Evolutionary conservation across 2,888 invertebrate species (phyloP).

Genomic region (Eilema caniola): DNA sequence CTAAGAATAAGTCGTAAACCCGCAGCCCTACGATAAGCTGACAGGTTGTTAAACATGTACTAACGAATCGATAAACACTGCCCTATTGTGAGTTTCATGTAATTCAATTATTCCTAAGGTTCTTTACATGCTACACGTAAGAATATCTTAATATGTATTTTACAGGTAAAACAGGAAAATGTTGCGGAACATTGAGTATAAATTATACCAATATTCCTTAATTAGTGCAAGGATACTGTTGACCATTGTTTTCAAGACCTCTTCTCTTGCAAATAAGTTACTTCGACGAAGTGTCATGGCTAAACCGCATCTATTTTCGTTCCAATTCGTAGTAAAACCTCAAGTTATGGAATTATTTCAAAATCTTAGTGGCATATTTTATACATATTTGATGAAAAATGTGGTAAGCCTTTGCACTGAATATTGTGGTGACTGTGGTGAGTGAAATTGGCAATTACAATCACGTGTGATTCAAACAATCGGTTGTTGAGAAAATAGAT

Average conservation of each 20-base stretch:
- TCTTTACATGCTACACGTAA: background rate
- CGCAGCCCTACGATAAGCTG: constrained; percentile 64
- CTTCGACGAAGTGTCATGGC: constrained; percentile 22
- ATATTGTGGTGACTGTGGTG: background rate
- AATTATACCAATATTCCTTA: background rate
- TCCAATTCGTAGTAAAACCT: constrained; percentile 21
- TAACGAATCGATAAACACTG: constrained; percentile 59
- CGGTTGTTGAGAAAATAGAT: no score
- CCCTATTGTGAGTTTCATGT: constrained; percentile 49
- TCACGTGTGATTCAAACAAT: background rate
- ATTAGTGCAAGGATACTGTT: constrained; percentile 14
- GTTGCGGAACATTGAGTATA: background rate
- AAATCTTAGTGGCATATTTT: background rate
- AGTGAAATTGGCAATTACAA: background rate
- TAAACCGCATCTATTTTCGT: constrained; percentile 35
- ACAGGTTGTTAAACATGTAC: constrained; percentile 72
- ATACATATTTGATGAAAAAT: no score
- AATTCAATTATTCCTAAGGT: constrained; percentile 48
- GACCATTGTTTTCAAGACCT: constrained; percentile 6
- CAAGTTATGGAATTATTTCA: constrained; percentile 16
- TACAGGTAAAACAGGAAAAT: constrained; percentile 5
- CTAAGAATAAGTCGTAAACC: constrained; percentile 73
- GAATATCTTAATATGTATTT: background rate
- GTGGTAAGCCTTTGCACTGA: background rate
- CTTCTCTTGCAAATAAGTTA: constrained; percentile 3